Percentiles rank a stretch among this genome's conserved stretches.
Evolutionary conservation across 2,113 vertebrate genomes (phyloP).

Genomic region (Aplodontia rufa): DNA sequence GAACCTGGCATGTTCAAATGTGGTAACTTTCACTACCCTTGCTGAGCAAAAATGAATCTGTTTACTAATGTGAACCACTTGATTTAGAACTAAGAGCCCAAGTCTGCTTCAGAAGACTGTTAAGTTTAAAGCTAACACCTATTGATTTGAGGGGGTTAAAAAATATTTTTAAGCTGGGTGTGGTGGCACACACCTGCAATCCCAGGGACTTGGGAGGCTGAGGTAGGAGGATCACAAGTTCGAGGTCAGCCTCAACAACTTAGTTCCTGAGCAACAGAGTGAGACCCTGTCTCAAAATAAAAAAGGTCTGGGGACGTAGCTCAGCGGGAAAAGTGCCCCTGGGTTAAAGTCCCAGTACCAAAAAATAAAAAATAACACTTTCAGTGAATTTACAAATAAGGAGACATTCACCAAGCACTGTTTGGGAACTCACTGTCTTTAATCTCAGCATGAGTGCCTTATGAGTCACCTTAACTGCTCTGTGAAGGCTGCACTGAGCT

Average conservation of each 20-base stretch:
- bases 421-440: background rate
- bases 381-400: slow-evolving; percentile 14
- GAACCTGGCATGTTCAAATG: background rate
- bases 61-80: background rate
- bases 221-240: no score
- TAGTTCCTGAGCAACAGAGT: no score
- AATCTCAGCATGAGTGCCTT: slow-evolving; percentile 34
- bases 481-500: background rate
- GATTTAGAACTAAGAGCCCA: slow-evolving; percentile 1
- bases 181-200: no score
- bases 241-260: no score
- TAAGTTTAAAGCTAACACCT: slow-evolving; percentile 16
- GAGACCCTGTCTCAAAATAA: no score
- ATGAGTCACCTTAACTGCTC: slow-evolving; percentile 33
- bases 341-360: no score
- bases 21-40: background rate
- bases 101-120: background rate
- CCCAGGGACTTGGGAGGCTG: no score
- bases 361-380: background rate
- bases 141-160: slow-evolving; percentile 13
- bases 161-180: background rate
- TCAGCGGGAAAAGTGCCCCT: no score
- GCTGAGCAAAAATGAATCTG: background rate
- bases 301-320: no score
- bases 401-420: background rate